Percentiles rank a stretch among this genome's conserved stretches.
These are phyloP conservation scores for Drosophila flavopinicola DNA, from an alignment of 2,888 invertebrate species.

Conservation along the genomic window DNA sequence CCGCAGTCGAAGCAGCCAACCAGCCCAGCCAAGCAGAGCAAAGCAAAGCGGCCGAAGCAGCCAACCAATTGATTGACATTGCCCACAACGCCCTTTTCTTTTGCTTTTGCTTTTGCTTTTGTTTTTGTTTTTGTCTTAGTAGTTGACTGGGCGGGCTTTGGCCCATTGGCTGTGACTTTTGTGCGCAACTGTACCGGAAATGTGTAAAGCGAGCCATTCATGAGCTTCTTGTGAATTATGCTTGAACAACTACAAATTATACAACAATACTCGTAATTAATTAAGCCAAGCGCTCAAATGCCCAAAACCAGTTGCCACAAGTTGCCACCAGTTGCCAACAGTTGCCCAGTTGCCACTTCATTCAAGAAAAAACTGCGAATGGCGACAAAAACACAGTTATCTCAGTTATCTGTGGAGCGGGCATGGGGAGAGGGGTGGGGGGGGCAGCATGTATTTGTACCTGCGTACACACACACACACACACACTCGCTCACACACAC, in stretches of 20 bases:
- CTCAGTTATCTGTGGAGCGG: neutral
- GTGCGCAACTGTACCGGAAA: conserved; percentile 57
- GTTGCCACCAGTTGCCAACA: conserved; percentile 50
- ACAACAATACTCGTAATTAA: conserved; percentile 75
- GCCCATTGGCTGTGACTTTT: conserved; percentile 50
- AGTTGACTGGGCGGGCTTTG: conserved; percentile 44
- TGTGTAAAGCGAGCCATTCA: conserved; percentile 62
- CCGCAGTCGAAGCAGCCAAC: conserved; percentile 37
- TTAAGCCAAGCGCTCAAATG: conserved; percentile 61
- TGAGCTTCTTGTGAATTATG: conserved; percentile 60
- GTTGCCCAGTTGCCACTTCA: conserved; percentile 56
- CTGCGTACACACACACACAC: conserved; percentile 26
- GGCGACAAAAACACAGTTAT: conserved; percentile 59
- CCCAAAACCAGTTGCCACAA: conserved; percentile 34
- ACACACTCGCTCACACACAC: conserved; percentile 1
- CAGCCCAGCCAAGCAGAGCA: conserved; percentile 51
- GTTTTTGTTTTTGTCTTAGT: conserved; percentile 14
- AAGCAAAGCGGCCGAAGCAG: conserved; percentile 39
- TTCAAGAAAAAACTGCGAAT: conserved; percentile 69
- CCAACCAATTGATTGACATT: conserved; percentile 80
- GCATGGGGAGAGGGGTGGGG: neutral
- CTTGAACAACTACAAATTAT: conserved; percentile 70
- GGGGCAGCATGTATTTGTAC: conserved; percentile 34
- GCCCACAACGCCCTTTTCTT: conserved; percentile 75
- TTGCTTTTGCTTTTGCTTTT: conserved; percentile 12